phyloP scores from a whole-genome alignment of 2,113 vertebrate species.

The Lepisosteus osseus region DNA sequence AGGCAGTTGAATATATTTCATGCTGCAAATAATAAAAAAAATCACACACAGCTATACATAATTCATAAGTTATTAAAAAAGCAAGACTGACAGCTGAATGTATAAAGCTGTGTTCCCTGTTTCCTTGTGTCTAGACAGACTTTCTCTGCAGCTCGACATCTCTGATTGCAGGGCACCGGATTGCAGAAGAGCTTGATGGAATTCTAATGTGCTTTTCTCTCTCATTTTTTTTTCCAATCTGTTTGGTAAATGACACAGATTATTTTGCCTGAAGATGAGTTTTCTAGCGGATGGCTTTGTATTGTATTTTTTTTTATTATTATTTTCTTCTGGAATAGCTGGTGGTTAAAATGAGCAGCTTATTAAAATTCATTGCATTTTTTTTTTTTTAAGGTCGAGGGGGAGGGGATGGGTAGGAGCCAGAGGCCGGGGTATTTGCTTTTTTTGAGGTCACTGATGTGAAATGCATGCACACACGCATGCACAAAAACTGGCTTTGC shows the following conservation, averaged over 20 bases:
- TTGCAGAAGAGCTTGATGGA: constrained; percentile 31
- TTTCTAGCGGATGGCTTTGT: constrained; percentile 30
- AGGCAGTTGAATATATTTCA: constrained; percentile 30
- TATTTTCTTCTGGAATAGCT: constrained; percentile 44
- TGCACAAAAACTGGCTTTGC: no score
- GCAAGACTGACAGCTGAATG: constrained; percentile 31
- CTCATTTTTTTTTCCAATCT: constrained; percentile 52
- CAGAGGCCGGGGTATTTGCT: no score
- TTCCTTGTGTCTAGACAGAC: constrained; percentile 53
- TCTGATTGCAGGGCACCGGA: constrained; percentile 30
- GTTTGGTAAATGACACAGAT: constrained; percentile 66
- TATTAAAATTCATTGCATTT: constrained; percentile 66
- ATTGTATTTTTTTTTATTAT: not conserved
- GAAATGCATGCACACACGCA: no score
- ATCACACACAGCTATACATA: constrained; percentile 53
- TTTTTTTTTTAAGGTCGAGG: constrained; percentile 8
- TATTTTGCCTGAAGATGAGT: constrained; percentile 64
- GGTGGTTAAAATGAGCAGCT: constrained; percentile 46
- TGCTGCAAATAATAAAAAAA: constrained; percentile 55
- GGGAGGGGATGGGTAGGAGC: constrained; percentile 4
- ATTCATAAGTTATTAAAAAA: constrained; percentile 62
- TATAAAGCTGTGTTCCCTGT: not conserved
- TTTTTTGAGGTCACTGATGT: no score
- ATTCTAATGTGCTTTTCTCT: constrained; percentile 36
- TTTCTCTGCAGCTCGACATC: constrained; percentile 5